Conservation (phyloP, 2,113 vertebrate genomes). For the Oreochromis aureus region DNA sequence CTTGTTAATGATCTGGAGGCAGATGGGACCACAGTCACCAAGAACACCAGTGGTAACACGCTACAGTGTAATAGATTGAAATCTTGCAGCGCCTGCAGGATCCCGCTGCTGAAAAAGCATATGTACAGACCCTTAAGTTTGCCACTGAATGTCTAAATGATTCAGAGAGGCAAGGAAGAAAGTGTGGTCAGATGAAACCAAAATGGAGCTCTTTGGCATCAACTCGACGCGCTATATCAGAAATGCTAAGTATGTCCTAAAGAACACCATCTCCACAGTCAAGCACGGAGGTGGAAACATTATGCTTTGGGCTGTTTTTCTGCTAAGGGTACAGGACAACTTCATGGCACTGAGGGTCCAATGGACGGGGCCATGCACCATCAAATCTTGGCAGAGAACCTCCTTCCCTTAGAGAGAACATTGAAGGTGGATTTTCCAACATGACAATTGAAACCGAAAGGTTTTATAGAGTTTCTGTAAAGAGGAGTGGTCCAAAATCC, state of each 20-base stretch:
- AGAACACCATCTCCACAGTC: background rate
- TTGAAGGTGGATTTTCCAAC: background rate
- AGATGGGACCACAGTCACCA: background rate
- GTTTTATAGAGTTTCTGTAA: background rate
- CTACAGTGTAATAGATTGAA: background rate
- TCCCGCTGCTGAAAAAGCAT: background rate
- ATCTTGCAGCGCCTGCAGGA: background rate
- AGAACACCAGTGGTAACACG: background rate
- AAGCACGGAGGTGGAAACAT: background rate
- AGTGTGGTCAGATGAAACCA: background rate
- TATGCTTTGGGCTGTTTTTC: background rate
- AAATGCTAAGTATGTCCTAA: background rate
- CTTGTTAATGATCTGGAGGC: background rate
- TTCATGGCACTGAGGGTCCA: background rate
- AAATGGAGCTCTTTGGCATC: background rate
- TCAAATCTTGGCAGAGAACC: background rate
- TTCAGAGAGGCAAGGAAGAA: background rate
- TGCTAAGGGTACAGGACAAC: background rate
- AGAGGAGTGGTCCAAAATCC: background rate
- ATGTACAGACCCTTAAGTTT: background rate
- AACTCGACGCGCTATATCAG: background rate
- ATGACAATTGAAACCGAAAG: background rate
- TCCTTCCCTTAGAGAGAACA: background rate
- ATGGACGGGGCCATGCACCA: background rate
- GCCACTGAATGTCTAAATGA: background rate